phyloP scores from a whole-genome alignment of 2,888 invertebrate genomes.

The Oeneis ivallda region DNA sequence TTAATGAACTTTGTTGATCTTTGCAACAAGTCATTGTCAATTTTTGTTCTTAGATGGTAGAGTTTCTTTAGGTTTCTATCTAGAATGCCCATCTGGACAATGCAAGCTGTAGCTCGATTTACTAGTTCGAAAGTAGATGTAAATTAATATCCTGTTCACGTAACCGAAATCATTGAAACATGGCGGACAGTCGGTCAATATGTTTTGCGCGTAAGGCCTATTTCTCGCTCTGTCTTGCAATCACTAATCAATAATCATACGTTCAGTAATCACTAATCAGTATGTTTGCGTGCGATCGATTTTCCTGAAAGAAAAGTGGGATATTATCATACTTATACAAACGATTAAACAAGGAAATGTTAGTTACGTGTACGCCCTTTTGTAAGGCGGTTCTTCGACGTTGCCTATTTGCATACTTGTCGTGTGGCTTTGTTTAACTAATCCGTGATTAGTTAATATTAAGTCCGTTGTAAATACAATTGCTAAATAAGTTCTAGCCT shows the following conservation, averaged over 20 bases:
- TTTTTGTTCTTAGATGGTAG: neutral
- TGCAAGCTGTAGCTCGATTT: constrained; percentile 47
- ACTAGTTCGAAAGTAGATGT: constrained; percentile 38
- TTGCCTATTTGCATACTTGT: neutral
- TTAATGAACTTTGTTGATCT: too few relatives aligned
- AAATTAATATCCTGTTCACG: constrained; percentile 45
- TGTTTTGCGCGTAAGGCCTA: constrained; percentile 41
- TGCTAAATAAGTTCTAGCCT: neutral
- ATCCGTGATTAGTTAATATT: constrained; percentile 11
- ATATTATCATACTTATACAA: constrained; percentile 71
- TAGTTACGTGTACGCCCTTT: constrained; percentile 39
- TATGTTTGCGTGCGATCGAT: constrained; percentile 57
- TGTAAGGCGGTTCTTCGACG: constrained; percentile 17
- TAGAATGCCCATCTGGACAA: constrained; percentile 35
- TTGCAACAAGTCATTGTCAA: neutral
- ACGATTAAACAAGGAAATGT: constrained; percentile 40
- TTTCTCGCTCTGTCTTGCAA: constrained; percentile 47
- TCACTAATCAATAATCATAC: constrained; percentile 58
- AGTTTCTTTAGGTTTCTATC: neutral
- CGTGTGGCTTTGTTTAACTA: constrained; percentile 13
- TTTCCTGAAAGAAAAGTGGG: constrained; percentile 73
- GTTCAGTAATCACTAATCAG: constrained; percentile 42
- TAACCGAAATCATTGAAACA: constrained; percentile 43
- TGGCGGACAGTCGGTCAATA: constrained; percentile 47
- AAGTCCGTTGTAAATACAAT: neutral